Percentiles rank a stretch among this genome's conserved stretches.
These are phyloP conservation scores for Meandrina meandrites DNA, from an alignment of 92 coral and sea anemone species.

Conservation along the genomic window DNA sequence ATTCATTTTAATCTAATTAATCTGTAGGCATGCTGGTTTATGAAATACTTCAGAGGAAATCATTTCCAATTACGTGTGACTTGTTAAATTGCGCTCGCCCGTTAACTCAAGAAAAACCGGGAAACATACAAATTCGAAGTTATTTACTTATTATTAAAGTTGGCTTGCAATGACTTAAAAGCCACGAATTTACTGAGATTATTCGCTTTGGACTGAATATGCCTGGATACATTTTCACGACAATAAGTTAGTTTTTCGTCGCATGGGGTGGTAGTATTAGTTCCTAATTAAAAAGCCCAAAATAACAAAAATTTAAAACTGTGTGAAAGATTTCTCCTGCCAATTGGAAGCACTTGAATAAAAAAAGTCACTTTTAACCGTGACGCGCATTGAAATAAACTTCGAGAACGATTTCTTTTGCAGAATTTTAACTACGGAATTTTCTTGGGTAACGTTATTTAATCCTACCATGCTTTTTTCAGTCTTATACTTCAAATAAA, in stretches of 20 bases:
- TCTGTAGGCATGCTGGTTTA: conserved; percentile 44
- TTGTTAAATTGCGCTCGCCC: background rate
- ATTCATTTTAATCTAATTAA: conserved; percentile 34
- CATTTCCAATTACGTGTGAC: background rate
- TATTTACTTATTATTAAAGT: background rate
- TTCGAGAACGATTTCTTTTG: background rate
- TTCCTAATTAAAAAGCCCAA: conserved; percentile 15
- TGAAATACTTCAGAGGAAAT: conserved; percentile 35
- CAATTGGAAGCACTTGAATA: background rate
- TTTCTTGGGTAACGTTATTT: background rate
- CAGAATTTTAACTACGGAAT: background rate
- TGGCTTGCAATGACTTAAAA: background rate
- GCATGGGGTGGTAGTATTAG: background rate
- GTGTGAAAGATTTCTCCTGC: background rate
- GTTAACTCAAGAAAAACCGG: background rate
- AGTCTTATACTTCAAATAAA: background rate
- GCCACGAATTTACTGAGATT: background rate
- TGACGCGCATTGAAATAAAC: background rate
- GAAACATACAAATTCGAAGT: background rate
- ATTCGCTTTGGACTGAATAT: background rate
- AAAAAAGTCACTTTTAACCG: background rate
- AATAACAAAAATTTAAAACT: background rate
- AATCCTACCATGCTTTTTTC: background rate
- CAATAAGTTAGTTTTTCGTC: background rate
- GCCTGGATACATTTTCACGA: background rate